These are phyloP conservation scores for Acanthopleura granulata DNA, from an alignment of 2,888 invertebrate species.

Conservation along the genomic window DNA sequence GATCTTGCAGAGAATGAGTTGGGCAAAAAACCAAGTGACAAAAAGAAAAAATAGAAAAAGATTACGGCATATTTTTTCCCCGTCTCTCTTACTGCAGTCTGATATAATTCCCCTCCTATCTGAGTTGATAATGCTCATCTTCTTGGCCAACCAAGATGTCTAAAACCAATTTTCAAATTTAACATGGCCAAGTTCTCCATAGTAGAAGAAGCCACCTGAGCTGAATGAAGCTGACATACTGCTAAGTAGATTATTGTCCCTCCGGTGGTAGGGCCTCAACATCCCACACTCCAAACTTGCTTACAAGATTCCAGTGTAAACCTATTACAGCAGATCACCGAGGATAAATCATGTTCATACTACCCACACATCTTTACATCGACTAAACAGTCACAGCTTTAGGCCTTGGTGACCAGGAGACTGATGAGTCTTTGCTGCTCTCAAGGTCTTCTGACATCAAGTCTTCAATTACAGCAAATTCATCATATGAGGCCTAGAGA, in stretches of 20 bases:
- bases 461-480: too few species aligned
- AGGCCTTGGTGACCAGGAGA: too few species aligned
- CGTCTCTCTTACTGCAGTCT: background rate
- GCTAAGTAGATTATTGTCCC: background rate
- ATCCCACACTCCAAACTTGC: background rate
- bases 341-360: background rate
- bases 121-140: conserved; percentile 8
- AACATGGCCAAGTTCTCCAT: background rate
- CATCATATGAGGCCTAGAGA: too few species aligned
- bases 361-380: background rate
- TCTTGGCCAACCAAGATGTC: background rate
- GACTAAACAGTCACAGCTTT: too few species aligned
- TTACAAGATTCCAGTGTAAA: background rate
- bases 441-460: too few species aligned
- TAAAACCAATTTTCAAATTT: conserved; percentile 18
- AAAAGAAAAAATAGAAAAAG: background rate
- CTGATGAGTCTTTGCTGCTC: too few species aligned
- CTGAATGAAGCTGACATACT: conserved; percentile 1
- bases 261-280: background rate
- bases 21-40: background rate
- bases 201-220: background rate
- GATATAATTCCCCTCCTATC: conserved; percentile 3
- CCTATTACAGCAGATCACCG: background rate
- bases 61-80: background rate
- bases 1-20: background rate